A percentile compares a stretch with the other conserved stretches of the same genome.
Conservation (phyloP, 37 sponge, comb jelly and placozoan species). For the Aplysina aerophoba region DNA sequence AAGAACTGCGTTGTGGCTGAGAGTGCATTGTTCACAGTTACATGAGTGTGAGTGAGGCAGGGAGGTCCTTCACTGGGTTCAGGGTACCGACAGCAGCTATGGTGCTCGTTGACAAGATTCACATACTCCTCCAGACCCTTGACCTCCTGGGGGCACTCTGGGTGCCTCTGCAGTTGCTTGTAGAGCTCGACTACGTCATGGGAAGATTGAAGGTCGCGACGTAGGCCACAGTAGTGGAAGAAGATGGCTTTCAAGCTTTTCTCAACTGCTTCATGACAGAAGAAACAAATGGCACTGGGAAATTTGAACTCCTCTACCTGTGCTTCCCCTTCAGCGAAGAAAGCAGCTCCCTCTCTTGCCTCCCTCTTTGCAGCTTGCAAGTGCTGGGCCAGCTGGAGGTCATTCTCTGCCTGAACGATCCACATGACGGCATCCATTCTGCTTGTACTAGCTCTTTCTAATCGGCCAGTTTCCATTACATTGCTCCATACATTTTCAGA, state of each 20-base stretch:
- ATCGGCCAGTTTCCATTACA: neutral
- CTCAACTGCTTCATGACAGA: constrained; percentile 67
- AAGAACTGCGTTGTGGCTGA: too few species aligned
- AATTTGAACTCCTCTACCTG: neutral
- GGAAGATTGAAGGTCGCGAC: neutral
- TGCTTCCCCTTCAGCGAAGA: neutral
- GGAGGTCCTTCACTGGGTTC: neutral
- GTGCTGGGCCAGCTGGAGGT: constrained; percentile 1
- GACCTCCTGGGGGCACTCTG: neutral
- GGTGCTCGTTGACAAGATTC: constrained; percentile 42
- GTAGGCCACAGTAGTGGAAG: constrained; percentile 45
- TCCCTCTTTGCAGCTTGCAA: neutral
- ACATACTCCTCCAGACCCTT: constrained; percentile 29
- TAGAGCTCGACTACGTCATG: constrained; percentile 25
- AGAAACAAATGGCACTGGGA: constrained; percentile 68
- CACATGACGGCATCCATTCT: neutral
- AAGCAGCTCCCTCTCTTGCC: neutral
- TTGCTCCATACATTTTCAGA: too few species aligned
- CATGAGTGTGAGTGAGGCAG: too few species aligned
- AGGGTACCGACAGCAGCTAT: constrained; percentile 53
- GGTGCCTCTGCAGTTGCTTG: constrained; percentile 5
- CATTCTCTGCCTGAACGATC: neutral
- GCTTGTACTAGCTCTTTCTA: neutral
- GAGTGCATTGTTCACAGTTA: too few species aligned
- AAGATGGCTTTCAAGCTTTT: constrained; percentile 66